Evolutionary conservation across 2,797 vertebrate species (phyloP).

Genomic region (Lepus oiostolus): DNA sequence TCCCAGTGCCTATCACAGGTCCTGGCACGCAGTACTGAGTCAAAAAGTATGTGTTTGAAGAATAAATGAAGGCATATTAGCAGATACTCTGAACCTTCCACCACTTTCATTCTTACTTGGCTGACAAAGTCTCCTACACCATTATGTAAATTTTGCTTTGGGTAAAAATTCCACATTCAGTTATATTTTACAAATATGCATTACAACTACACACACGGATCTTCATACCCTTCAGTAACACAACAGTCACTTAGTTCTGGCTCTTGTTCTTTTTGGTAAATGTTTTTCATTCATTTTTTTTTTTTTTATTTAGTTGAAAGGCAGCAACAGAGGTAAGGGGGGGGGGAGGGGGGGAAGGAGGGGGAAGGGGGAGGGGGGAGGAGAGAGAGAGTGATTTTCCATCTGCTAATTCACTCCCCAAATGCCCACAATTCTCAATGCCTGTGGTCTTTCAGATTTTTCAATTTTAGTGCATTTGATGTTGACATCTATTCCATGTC

Average conservation of each 20-base stretch:
- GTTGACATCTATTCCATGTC: not conserved
- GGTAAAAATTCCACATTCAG: constrained; percentile 9
- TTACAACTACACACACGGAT: not conserved
- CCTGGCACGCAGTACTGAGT: not conserved
- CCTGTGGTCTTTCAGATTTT: not conserved
- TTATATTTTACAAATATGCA: not conserved
- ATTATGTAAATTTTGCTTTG: not conserved
- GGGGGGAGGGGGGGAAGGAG: too few species aligned
- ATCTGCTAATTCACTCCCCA: too few species aligned
- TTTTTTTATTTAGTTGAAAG: too few species aligned
- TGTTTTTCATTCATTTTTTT: too few species aligned
- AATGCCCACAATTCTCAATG: too few species aligned
- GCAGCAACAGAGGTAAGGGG: too few species aligned
- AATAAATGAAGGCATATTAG: not conserved
- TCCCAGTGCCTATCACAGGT: not conserved
- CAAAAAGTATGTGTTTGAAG: not conserved
- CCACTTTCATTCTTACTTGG: not conserved
- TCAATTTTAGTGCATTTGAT: not conserved
- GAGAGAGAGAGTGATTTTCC: too few species aligned
- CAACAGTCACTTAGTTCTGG: not conserved
- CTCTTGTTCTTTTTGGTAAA: not conserved
- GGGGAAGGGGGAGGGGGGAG: too few species aligned
- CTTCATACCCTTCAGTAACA: not conserved
- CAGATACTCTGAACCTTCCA: not conserved
- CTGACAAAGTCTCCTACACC: not conserved